Base-by-base conservation (phyloP, 64 coral and sea anemone genomes). In the Dendrophyllia cribrosa region DNA sequence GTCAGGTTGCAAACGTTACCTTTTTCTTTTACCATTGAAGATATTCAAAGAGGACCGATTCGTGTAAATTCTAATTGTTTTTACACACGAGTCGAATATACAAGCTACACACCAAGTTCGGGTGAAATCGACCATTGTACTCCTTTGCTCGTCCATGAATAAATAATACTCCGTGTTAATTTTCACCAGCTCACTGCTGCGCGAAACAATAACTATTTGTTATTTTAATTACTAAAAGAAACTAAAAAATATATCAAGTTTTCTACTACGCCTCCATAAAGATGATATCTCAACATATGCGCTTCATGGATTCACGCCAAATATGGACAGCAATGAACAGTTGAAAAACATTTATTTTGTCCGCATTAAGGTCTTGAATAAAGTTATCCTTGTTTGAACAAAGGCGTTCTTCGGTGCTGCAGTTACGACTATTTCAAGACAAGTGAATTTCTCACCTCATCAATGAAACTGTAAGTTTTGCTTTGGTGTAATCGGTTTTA, bases 51-150 rank as follows among this genome's bases (percentile, higher is more conserved):
- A 67, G 80, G 22, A 66, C 17, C 44, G 16, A 84, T 84, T 66
- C 43, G 67, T 22, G 43, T 67, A 68, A 68, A 84, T 66, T 84
- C 60, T 84, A 50, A 84, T 84, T 84, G 80, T 66, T 84, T 51
- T 47, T 65, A 68, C 61, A 84, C 80, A 68, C 80, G 60, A 84
- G 59, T 68, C 17, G 7, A 34, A 34, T 34, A 34, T 34, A 34
- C 34, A 34, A 34, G 7, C 12, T 46, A 84, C 8, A 68, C 62
- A 84, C 34, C 8, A 67, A 23, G 43, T 19, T 23, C 60, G 21
- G 80, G 80, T 84, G 46, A 51, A 34, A 34, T 34, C 34, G 20
- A 67, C 45, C 16, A 84, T 84, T 84, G 80, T 84, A 9, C 80
- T 52, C 44, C 9, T 2, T 45, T 24, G 11, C 45, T 67, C 48